Conservation (phyloP, 2,113 vertebrate species). For the Morone chrysops region DNA sequence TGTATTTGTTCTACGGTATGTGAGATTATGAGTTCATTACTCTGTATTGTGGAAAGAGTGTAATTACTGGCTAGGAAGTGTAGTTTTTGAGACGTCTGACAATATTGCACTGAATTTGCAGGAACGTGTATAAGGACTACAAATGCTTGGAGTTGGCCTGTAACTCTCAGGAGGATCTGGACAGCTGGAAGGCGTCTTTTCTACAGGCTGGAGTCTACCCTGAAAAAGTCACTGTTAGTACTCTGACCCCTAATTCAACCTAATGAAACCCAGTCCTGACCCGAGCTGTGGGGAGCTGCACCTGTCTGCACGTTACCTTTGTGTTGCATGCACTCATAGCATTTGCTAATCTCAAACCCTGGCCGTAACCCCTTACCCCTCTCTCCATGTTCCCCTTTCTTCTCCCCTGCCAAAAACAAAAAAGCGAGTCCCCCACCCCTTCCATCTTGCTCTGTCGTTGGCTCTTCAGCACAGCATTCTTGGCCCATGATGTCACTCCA, state of each 20-base stretch:
- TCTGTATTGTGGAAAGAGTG: neutral
- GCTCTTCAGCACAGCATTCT: slow-evolving; percentile 81
- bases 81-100: slow-evolving; percentile 33
- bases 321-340: slow-evolving; percentile 14
- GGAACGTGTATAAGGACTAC: slow-evolving; percentile 98
- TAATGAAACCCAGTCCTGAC: slow-evolving; percentile 54
- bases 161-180: slow-evolving; percentile 92
- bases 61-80: neutral
- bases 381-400: slow-evolving; percentile 61
- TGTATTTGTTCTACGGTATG: slow-evolving; percentile 1
- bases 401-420: slow-evolving; percentile 53
- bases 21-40: neutral
- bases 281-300: slow-evolving; percentile 50
- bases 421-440: slow-evolving; percentile 75
- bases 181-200: slow-evolving; percentile 97
- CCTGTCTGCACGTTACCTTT: slow-evolving; percentile 56
- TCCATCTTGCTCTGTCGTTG: slow-evolving; percentile 77
- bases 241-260: slow-evolving; percentile 50
- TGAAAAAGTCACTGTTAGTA: slow-evolving; percentile 90
- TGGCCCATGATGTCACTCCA: slow-evolving; percentile 84
- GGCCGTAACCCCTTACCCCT: slow-evolving; percentile 40
- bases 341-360: slow-evolving; percentile 56
- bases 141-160: slow-evolving; percentile 92
- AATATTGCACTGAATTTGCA: slow-evolving; percentile 70
- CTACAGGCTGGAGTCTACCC: slow-evolving; percentile 93